phyloP scores from a whole-genome alignment of 2,113 vertebrate species.

The Salvelinus sp. region DNA sequence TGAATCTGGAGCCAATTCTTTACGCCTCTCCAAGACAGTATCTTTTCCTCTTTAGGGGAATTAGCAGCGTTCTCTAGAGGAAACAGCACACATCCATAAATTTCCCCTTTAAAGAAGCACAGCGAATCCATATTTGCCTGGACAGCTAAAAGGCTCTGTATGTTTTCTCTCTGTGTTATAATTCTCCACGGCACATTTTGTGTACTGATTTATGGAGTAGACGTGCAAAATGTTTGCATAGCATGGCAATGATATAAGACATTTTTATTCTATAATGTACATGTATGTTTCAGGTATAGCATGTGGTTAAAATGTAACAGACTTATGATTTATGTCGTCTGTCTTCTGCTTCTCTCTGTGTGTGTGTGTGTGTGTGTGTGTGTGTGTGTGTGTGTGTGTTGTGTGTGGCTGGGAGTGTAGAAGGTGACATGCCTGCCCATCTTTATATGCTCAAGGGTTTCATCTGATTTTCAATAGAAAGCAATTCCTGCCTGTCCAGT shows the following conservation, averaged over 20 bases:
- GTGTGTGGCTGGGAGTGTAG: too few relatives aligned
- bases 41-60: constrained; percentile 54
- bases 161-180: constrained; percentile 57
- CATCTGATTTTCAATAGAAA: not conserved
- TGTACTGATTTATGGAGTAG: constrained; percentile 59
- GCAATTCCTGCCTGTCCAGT: not conserved
- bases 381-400: not conserved
- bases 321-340: not conserved
- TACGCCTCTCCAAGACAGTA: constrained; percentile 52
- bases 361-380: constrained; percentile 1
- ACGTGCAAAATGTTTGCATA: constrained; percentile 19
- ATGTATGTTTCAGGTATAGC: constrained; percentile 16
- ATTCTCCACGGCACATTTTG: constrained; percentile 43
- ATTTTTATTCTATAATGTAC: constrained; percentile 48
- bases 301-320: not conserved
- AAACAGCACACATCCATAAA: constrained; percentile 54
- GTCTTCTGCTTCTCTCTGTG: constrained; percentile 5
- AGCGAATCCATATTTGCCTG: constrained; percentile 62
- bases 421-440: not conserved
- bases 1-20: constrained; percentile 61
- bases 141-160: constrained; percentile 53
- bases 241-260: constrained; percentile 29
- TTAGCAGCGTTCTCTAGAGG: constrained; percentile 53
- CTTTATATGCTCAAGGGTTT: not conserved
- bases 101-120: constrained; percentile 61